Evolutionary conservation across 2,888 invertebrate species (phyloP).

Genomic region (Atrina japonica): DNA sequence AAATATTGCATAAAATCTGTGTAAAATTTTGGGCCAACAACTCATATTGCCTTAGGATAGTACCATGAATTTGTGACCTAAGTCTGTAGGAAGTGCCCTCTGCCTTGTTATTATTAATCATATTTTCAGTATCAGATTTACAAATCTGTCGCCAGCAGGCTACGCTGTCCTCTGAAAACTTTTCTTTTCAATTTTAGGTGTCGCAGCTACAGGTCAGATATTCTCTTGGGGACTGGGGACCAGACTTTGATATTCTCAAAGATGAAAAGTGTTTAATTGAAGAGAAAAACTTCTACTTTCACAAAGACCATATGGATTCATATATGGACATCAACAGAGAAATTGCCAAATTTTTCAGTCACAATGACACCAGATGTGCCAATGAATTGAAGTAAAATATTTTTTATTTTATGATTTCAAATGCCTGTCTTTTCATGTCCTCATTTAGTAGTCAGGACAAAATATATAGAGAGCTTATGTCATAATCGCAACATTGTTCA

Average conservation of each 20-base stretch:
- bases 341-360: slow-evolving; percentile 67
- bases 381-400: slow-evolving; percentile 62
- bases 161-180: too few species aligned
- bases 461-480: too few species aligned
- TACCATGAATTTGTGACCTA: too few species aligned
- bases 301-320: slow-evolving; percentile 54
- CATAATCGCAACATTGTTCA: too few species aligned
- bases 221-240: slow-evolving; percentile 21
- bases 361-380: slow-evolving; percentile 52
- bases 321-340: slow-evolving; percentile 66
- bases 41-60: not conserved
- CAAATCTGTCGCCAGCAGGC: too few species aligned
- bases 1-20: too few species aligned
- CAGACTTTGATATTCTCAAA: slow-evolving; percentile 46
- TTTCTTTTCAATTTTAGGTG: too few species aligned
- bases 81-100: too few species aligned
- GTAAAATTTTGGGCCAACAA: not conserved
- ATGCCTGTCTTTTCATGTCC: too few species aligned
- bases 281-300: slow-evolving; percentile 60
- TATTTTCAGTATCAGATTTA: too few species aligned
- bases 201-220: slow-evolving; percentile 53
- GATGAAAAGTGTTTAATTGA: slow-evolving; percentile 62
- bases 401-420: slow-evolving; percentile 6
- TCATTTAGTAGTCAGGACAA: too few species aligned
- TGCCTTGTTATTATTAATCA: too few species aligned